These are phyloP conservation scores for Poecile montanus DNA, from an alignment of 2,797 vertebrate genomes.

Conservation along the genomic window DNA sequence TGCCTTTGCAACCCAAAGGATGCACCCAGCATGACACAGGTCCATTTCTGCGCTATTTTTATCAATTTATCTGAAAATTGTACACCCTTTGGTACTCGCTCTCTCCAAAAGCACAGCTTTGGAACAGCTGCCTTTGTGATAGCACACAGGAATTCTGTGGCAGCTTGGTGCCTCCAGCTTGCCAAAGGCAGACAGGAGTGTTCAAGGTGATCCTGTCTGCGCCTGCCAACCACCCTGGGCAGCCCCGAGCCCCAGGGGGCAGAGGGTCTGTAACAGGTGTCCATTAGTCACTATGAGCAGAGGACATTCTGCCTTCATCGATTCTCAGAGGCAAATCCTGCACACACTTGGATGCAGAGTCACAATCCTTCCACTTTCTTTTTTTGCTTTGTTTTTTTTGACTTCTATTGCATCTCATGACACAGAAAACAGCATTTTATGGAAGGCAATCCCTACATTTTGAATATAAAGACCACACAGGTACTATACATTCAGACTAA, in stretches of 20 bases:
- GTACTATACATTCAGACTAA: not conserved
- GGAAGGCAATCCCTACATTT: not conserved
- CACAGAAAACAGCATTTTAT: not conserved
- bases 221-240: not conserved
- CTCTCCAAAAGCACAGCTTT: not conserved
- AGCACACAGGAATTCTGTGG: not conserved
- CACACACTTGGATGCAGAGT: not conserved
- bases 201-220: fast-evolving
- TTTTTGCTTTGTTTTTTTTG: not conserved
- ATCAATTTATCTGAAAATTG: not conserved
- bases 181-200: not conserved
- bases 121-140: not conserved
- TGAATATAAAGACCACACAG: not conserved
- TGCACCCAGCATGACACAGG: not conserved
- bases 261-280: not conserved
- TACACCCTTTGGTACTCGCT: not conserved
- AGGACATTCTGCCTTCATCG: fast-evolving
- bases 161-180: not conserved
- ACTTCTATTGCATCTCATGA: not conserved
- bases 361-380: not conserved
- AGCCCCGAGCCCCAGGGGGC: not conserved
- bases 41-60: not conserved
- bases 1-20: not conserved
- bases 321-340: not conserved
- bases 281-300: fast-evolving